Base-by-base conservation (phyloP, 2,113 vertebrate species). In the Ameiurus melas region DNA sequence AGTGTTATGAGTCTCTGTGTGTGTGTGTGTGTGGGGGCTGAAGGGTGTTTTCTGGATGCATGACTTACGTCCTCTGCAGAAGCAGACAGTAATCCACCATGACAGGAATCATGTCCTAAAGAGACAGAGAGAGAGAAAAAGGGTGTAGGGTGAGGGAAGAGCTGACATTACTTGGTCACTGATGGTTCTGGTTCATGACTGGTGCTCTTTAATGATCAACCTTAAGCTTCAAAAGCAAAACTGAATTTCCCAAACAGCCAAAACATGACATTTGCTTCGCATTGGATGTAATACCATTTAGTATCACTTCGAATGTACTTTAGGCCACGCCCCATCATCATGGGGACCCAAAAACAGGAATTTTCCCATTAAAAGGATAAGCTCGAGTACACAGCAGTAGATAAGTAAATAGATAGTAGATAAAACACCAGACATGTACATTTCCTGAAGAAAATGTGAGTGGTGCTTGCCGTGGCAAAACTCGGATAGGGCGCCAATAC, bases 41-140 rank as follows among this genome's bases (percentile, higher is more conserved):
- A 27, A 84, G 80, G 77, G n/a, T 66, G 51, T 84, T 62, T 78
- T 53, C 39, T 84, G 33, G 66, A 87, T 17, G 4, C 89, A 73
- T 92, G 78, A 96, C 98, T 97, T 93, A 99, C 98, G 90, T 94
- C 92, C 96, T 95, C 91, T 98, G 97, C 6, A 99, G 96, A 82
- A 99, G 93, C 64, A 99, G 96, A 88, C 97, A 98, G 92, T 99
- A 99, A 94, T 99, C 97, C 84, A 99, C 97, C 57, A 98, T 95
- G 92, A 97, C 93, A 51, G 98, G 98, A 90, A 99, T 96, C 92
- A 96, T 94, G 1, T 98, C 98, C 98, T 99, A 90, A 0, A 60
- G 70, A 92, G 86, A 89, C 90, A 93, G 47, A 91, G 66, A 87
- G 55, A 57, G 55, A 57, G 55, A 57, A 5, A 57, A 17, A 19